Evolutionary conservation across 2,113 vertebrate genomes (phyloP).

Genomic region (Halcyon malimbica): DNA sequence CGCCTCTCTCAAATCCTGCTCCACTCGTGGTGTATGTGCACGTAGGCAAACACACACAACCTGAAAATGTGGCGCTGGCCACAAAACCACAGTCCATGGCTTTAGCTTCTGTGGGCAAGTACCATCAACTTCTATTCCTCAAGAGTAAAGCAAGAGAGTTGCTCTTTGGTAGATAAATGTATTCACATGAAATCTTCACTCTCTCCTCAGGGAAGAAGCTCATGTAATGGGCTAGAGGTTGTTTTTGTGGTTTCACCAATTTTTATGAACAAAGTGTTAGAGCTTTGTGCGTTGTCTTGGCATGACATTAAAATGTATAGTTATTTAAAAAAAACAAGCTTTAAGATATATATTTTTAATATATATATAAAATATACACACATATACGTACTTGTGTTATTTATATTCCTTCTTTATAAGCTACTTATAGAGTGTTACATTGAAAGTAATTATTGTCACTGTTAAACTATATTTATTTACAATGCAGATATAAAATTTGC

Average conservation of each 20-base stretch:
- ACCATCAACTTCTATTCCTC: neutral
- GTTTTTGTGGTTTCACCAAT: constrained; percentile 16
- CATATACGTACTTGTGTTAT: neutral
- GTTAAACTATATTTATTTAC: neutral
- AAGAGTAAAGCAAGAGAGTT: neutral
- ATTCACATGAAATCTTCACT: neutral
- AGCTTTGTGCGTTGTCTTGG: neutral
- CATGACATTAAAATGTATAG: neutral
- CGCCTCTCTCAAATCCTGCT: neutral
- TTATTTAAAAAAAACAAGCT: neutral
- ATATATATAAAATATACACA: neutral
- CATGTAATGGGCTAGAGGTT: neutral
- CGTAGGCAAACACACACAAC: neutral
- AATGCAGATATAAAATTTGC: neutral
- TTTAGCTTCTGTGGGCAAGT: constrained; percentile 5
- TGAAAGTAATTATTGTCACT: neutral
- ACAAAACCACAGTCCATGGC: neutral
- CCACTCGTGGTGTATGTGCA: neutral
- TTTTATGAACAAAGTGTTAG: constrained; percentile 30
- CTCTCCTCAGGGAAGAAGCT: neutral
- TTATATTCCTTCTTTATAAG: neutral
- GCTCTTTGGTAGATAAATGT: neutral
- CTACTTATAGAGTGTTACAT: neutral
- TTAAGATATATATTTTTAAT: neutral
- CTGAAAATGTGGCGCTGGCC: neutral